Percentiles rank a stretch among this genome's conserved stretches.
These are phyloP conservation scores for Aphelocoma coerulescens DNA, from an alignment of 2,113 vertebrate genomes.

Conservation along the genomic window DNA sequence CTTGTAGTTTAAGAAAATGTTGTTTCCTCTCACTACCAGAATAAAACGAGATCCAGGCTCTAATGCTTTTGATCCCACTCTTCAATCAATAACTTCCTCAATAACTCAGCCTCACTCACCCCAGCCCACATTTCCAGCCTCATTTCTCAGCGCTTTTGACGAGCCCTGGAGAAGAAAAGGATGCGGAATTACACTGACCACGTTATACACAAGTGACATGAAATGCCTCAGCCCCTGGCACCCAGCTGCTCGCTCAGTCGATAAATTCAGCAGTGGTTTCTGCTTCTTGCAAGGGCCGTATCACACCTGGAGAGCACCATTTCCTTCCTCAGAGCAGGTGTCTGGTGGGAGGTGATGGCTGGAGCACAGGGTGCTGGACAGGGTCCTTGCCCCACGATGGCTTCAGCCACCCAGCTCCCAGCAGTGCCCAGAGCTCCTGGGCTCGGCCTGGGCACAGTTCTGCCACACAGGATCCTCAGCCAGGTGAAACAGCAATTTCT, in stretches of 20 bases:
- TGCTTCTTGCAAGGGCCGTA: rapidly evolving
- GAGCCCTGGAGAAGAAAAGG: background rate
- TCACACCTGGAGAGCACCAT: rapidly evolving
- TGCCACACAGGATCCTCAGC: background rate
- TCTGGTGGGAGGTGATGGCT: background rate
- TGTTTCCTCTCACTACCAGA: background rate
- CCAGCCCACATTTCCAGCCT: background rate
- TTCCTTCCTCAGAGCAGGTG: background rate
- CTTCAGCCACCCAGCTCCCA: background rate
- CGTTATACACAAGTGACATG: background rate
- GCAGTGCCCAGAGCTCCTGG: background rate
- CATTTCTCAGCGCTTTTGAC: background rate
- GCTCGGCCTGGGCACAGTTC: background rate
- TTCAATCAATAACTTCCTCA: constrained; percentile 1
- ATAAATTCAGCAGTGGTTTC: background rate
- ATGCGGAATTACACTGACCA: background rate
- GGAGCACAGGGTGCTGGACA: background rate
- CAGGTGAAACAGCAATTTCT: rapidly evolving
- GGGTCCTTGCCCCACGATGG: background rate
- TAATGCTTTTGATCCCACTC: background rate
- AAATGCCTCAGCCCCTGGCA: background rate
- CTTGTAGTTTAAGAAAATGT: background rate
- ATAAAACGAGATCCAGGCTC: background rate
- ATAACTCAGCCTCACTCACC: background rate
- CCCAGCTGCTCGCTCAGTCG: background rate